A percentile compares a stretch with the other conserved stretches of the same genome.
Conservation (phyloP, 1,140 invertebrate species). For the Trachelipus rathkii region DNA sequence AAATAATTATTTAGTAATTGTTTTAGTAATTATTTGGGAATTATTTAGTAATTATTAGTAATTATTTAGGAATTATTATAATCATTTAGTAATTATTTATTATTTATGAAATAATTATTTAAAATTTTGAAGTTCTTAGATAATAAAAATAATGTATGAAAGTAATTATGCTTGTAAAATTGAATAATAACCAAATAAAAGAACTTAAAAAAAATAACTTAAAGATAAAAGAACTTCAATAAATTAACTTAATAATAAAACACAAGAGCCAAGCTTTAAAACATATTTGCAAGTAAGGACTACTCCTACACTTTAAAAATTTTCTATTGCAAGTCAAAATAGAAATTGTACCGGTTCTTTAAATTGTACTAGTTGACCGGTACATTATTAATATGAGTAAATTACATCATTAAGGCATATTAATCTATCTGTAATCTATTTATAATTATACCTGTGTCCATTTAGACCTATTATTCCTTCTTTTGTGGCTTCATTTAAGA, state of each 20-base stretch:
- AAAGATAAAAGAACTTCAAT: no score
- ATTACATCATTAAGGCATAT: neutral
- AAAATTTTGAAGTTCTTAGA: neutral
- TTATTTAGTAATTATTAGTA: neutral
- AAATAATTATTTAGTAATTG: conserved; percentile 45
- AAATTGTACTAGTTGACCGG: no score
- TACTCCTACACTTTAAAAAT: no score
- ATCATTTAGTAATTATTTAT: neutral
- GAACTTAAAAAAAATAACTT: no score
- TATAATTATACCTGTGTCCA: conserved; percentile 72
- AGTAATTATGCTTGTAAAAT: no score
- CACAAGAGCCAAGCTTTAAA: no score
- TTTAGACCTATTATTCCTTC: conserved; percentile 82
- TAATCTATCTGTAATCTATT: neutral
- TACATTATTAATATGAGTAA: neutral
- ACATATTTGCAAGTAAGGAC: no score
- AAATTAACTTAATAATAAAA: no score
- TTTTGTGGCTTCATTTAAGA: conserved; percentile 72
- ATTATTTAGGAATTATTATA: neutral
- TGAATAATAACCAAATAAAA: no score
- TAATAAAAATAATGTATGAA: neutral
- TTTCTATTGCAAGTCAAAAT: no score
- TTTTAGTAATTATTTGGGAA: neutral
- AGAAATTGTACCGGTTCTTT: no score
- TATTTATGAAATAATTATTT: neutral